phyloP scores from a whole-genome alignment of 2,888 invertebrate genomes.

The Maniola hyperantus region DNA sequence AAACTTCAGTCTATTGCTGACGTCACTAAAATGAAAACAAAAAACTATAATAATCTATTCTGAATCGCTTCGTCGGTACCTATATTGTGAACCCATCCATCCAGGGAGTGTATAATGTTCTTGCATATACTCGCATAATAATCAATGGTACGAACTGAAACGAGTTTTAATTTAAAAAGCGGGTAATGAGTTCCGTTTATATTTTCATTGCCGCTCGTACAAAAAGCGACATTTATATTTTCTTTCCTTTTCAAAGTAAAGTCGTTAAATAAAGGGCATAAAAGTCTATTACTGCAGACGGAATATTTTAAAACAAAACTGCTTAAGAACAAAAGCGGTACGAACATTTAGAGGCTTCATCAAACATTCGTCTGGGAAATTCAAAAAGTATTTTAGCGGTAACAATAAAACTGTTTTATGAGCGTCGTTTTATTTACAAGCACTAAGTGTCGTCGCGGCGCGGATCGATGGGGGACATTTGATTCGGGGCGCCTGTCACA shows the following conservation, averaged over 20 bases:
- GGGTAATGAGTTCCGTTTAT: constrained; percentile 20
- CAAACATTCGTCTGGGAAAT: constrained; percentile 21
- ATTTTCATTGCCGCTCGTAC: constrained; percentile 12
- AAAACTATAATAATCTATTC: too few relatives aligned
- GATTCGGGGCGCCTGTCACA: constrained; percentile 26
- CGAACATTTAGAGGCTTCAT: constrained; percentile 17
- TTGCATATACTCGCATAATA: constrained; percentile 5
- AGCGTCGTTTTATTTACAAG: constrained; percentile 21
- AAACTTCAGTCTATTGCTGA: neutral
- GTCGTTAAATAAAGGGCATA: constrained; percentile 22
- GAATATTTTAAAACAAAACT: constrained; percentile 19
- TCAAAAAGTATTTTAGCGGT: constrained; percentile 19
- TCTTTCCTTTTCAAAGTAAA: constrained; percentile 20
- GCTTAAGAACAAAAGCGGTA: constrained; percentile 22
- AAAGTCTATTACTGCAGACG: constrained; percentile 23
- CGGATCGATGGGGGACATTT: constrained; percentile 35
- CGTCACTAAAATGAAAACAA: too few relatives aligned
- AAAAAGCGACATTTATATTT: constrained; percentile 21
- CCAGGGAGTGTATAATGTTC: constrained; percentile 9
- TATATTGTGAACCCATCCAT: neutral
- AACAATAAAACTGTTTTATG: constrained; percentile 24
- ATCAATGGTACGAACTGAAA: constrained; percentile 18
- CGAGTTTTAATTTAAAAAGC: constrained; percentile 22
- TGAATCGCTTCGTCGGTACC: neutral
- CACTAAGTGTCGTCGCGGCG: constrained; percentile 24